A percentile compares a stretch with the other conserved stretches of the same genome.
Conservation (phyloP, 2,888 invertebrate species). For the Melinaea menophilus region DNA sequence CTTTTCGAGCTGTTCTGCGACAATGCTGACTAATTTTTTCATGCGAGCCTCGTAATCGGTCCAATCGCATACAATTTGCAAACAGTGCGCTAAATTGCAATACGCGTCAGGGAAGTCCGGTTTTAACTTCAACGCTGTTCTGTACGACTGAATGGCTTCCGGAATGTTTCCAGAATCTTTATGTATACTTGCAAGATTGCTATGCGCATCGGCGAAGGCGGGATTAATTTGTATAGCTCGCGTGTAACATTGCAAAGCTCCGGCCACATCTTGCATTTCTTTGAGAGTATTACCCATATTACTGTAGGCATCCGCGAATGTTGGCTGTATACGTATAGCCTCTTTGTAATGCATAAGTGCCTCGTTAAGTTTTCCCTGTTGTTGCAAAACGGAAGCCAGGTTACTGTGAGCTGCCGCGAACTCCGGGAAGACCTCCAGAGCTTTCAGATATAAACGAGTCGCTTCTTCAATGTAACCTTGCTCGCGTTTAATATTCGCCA, state of each 20-base stretch:
- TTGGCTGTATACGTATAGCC: slow-evolving; percentile 98
- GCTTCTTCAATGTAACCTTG: slow-evolving; percentile 99
- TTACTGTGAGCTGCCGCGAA: slow-evolving; percentile 99
- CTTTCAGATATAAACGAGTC: slow-evolving; percentile 95
- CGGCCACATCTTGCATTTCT: slow-evolving; percentile 98
- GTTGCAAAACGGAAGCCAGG: slow-evolving; percentile 98
- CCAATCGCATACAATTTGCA: slow-evolving; percentile 99
- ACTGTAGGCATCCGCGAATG: slow-evolving; percentile 99
- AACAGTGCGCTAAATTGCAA: slow-evolving; percentile 98
- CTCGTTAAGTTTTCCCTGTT: slow-evolving; percentile 97
- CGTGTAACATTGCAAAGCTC: slow-evolving; percentile 98
- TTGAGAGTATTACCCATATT: slow-evolving; percentile 99
- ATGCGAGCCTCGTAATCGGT: slow-evolving; percentile 97
- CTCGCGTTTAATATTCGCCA: slow-evolving; percentile 99
- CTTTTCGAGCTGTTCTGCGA: slow-evolving; percentile 98
- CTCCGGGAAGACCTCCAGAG: slow-evolving; percentile 96
- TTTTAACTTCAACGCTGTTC: slow-evolving; percentile 97
- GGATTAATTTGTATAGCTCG: slow-evolving; percentile 99
- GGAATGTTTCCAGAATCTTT: slow-evolving; percentile 99
- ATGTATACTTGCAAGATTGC: slow-evolving; percentile 98
- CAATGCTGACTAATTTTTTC: slow-evolving; percentile 97
- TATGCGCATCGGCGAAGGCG: slow-evolving; percentile 99
- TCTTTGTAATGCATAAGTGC: slow-evolving; percentile 99
- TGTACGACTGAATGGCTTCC: slow-evolving; percentile 98
- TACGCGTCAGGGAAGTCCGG: slow-evolving; percentile 99